phyloP scores from a whole-genome alignment of 2,113 vertebrate genomes.

The Rattus rattus region DNA sequence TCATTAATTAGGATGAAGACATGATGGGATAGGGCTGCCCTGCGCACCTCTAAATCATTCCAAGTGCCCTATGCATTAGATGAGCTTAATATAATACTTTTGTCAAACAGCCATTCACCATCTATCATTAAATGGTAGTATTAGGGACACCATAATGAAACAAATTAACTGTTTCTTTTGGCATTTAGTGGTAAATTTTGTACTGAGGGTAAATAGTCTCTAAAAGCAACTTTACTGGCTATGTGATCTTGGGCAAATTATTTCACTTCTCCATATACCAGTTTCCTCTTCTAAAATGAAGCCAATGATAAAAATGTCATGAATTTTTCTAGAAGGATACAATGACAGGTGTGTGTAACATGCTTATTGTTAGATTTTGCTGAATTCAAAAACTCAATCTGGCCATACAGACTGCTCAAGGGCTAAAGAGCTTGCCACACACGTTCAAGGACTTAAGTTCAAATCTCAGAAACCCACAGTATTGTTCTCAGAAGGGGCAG shows the following conservation, averaged over 20 bases:
- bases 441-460: not conserved
- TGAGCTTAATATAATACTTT: conserved; percentile 5
- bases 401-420: not conserved
- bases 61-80: not conserved
- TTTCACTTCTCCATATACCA: conserved; percentile 29
- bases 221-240: conserved; percentile 7
- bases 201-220: not conserved
- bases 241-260: conserved; percentile 39
- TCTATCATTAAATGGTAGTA: conserved; percentile 17
- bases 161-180: conserved; percentile 1
- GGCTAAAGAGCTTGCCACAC: not conserved
- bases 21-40: not conserved
- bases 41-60: not conserved
- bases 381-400: not conserved
- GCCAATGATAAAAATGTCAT: conserved; percentile 6
- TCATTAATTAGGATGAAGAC: not conserved
- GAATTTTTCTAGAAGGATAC: conserved; percentile 59
- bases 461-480: too few relatives aligned
- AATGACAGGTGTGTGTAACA: conserved; percentile 9
- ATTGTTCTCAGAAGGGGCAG: not conserved
- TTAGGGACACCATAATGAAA: not conserved
- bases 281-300: conserved; percentile 57
- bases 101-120: conserved; percentile 36
- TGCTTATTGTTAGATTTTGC: conserved; percentile 51
- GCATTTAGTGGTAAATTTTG: not conserved